Evolutionary conservation across 2,113 vertebrate species (phyloP).

Genomic region (Bolborhynchus lineola): DNA sequence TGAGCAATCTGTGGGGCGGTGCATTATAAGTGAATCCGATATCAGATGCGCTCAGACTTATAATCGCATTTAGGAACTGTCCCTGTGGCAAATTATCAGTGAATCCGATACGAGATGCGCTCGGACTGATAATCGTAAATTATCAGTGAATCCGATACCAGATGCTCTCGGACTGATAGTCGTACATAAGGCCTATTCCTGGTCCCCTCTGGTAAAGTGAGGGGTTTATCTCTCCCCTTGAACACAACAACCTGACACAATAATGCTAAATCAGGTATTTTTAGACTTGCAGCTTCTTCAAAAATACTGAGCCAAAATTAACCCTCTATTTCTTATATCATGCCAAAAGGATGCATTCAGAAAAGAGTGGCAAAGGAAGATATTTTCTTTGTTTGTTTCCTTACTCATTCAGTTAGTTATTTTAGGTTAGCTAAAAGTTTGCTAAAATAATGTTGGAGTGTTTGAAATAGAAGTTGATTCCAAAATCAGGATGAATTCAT

Average conservation of each 20-base stretch:
- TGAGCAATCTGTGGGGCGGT: too few species aligned
- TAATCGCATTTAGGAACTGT: too few species aligned
- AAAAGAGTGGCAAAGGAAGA: neutral
- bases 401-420: neutral
- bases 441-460: neutral
- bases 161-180: too few species aligned
- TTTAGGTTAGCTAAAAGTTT: neutral
- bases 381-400: neutral
- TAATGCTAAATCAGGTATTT: neutral
- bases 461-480: neutral
- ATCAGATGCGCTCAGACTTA: too few species aligned
- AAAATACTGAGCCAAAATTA: neutral
- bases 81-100: too few species aligned
- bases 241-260: neutral
- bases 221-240: too few species aligned
- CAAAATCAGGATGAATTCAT: neutral
- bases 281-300: neutral
- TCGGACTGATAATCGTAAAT: too few species aligned
- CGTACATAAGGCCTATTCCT: too few species aligned
- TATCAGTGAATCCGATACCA: too few species aligned
- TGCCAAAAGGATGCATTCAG: neutral
- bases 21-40: too few species aligned
- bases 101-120: too few species aligned
- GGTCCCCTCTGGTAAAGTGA: too few species aligned
- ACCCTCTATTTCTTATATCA: neutral